A percentile compares a stretch with the other conserved stretches of the same genome.
phyloP scores from a whole-genome alignment of 2,888 invertebrate genomes.

The Diloba caeruleocephala region DNA sequence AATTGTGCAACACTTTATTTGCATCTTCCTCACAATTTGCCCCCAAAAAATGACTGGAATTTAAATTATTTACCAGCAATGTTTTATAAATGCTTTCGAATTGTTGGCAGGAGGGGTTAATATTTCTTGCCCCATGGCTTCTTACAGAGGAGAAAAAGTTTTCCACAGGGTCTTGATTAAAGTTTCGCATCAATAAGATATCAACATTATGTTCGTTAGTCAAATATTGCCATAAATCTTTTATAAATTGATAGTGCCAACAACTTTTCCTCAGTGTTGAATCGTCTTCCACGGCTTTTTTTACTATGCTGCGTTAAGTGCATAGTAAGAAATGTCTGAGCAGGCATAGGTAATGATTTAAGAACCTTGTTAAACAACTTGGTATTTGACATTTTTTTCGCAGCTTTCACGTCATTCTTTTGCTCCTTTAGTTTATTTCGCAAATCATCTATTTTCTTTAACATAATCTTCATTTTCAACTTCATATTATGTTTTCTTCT shows the following conservation, averaged over 20 bases:
- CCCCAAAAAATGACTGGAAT: background rate
- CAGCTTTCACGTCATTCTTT: too few species aligned
- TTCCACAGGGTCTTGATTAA: constrained; percentile 1
- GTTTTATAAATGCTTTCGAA: constrained; percentile 1
- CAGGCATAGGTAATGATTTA: too few species aligned
- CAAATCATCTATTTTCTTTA: too few species aligned
- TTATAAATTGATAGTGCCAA: background rate
- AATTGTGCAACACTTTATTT: background rate
- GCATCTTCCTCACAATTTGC: constrained; percentile 1
- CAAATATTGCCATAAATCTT: background rate
- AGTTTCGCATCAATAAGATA: background rate
- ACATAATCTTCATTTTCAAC: too few species aligned
- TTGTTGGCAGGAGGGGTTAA: background rate
- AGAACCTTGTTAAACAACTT: too few species aligned
- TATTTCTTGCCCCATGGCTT: background rate
- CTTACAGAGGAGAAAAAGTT: constrained; percentile 1
- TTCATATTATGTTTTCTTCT: too few species aligned
- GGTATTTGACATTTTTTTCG: too few species aligned
- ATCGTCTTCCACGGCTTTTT: background rate
- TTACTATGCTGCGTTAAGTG: background rate
- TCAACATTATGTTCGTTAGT: background rate
- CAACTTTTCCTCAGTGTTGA: background rate
- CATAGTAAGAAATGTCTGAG: background rate
- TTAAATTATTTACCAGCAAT: background rate
- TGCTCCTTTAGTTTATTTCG: too few species aligned